Evolutionary conservation across 2,113 vertebrate genomes (phyloP).

Genomic region (Campylorhamphus procurvoides): DNA sequence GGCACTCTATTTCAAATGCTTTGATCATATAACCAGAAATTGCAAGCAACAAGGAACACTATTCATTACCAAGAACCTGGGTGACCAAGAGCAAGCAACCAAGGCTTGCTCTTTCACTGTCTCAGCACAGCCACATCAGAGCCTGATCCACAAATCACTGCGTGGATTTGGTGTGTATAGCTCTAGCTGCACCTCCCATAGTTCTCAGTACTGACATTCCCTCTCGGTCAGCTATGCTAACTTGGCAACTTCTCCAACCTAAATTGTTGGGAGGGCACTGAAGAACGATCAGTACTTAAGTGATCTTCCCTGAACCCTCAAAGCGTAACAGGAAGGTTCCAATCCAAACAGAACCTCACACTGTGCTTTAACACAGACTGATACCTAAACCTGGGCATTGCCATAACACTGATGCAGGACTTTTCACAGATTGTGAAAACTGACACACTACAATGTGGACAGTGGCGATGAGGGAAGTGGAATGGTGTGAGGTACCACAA

Average conservation of each 20-base stretch:
- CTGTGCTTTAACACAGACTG: fast-evolving
- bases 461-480: background rate
- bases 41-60: background rate
- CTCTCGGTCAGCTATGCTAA: background rate
- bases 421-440: background rate
- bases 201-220: background rate
- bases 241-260: background rate
- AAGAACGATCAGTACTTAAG: background rate
- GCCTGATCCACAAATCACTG: background rate
- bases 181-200: background rate
- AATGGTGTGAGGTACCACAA: background rate
- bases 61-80: background rate
- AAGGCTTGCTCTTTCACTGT: background rate
- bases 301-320: background rate
- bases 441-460: fast-evolving
- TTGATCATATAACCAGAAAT: background rate
- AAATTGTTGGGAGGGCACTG: background rate
- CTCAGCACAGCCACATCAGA: background rate
- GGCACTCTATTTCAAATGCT: background rate
- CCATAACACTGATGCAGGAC: background rate
- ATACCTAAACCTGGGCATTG: background rate
- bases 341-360: background rate
- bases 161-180: background rate
- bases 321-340: background rate
- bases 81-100: background rate